A percentile compares a stretch with the other conserved stretches of the same genome.
phyloP scores from a whole-genome alignment of 2,888 invertebrate genomes.

The Allolobophora icterica region DNA sequence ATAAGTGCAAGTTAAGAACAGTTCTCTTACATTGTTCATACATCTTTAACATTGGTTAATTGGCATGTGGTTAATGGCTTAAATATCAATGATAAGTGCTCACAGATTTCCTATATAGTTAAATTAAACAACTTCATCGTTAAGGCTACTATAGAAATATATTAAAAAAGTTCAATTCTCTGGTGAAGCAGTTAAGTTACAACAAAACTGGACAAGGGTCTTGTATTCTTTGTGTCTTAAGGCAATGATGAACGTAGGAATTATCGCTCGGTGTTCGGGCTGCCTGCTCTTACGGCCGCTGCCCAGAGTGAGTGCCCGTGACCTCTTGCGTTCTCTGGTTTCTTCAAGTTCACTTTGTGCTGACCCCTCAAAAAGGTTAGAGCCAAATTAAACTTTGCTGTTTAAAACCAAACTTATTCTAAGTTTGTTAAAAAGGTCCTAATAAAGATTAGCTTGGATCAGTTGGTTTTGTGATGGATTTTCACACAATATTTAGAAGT shows the following conservation, averaged over 20 bases:
- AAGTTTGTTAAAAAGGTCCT: background rate
- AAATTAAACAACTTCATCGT: background rate
- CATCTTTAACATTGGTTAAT: background rate
- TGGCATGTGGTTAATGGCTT: background rate
- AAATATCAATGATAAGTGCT: background rate
- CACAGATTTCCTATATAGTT: background rate
- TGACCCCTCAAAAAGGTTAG: slow-evolving; percentile 26
- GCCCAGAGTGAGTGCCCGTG: slow-evolving; percentile 21
- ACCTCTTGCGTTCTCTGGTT: background rate
- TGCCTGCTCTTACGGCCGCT: slow-evolving; percentile 9
- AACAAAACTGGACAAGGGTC: background rate
- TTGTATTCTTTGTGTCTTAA: slow-evolving; percentile 22
- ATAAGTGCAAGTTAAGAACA: background rate
- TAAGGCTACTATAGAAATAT: background rate
- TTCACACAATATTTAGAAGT: background rate
- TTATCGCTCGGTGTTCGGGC: background rate
- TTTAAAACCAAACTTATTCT: background rate
- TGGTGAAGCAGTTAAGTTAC: background rate
- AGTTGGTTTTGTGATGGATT: background rate
- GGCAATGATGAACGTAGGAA: slow-evolving; percentile 11
- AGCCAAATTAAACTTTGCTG: background rate
- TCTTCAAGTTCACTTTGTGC: background rate
- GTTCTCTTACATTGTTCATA: background rate
- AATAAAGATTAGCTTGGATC: background rate
- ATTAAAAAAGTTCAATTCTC: background rate